Evolutionary conservation across 92 coral and sea anemone genomes (phyloP).

Genomic region (Parazoanthus swiftii): DNA sequence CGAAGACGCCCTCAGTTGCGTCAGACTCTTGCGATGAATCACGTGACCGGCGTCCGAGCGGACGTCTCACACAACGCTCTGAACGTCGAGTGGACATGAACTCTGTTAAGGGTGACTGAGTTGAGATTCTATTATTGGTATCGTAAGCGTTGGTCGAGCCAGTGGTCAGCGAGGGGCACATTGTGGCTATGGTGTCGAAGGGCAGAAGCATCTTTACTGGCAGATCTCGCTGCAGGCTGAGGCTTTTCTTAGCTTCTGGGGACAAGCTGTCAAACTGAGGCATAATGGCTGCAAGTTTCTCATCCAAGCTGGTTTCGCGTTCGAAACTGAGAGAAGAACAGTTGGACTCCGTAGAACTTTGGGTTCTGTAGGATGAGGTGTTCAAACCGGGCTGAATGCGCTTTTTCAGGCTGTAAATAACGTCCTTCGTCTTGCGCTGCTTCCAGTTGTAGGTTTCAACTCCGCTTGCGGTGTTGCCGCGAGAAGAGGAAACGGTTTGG

Average conservation of each 20-base stretch:
- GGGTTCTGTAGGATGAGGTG: not conserved
- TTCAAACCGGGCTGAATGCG: conserved; percentile 51
- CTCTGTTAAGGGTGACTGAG: not conserved
- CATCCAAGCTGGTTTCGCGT: conserved; percentile 60
- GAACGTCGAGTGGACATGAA: conserved; percentile 12
- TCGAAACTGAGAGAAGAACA: conserved; percentile 4
- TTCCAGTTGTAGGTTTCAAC: conserved; percentile 78
- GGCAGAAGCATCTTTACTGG: conserved; percentile 57
- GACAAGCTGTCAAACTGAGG: conserved; percentile 72
- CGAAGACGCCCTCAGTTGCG: not conserved
- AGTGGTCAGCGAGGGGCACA: conserved; percentile 54
- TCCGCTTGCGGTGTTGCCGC: conserved; percentile 36
- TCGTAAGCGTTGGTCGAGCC: not conserved
- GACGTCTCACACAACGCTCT: not conserved
- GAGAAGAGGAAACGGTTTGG: not conserved
- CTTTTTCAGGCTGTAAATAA: conserved; percentile 79
- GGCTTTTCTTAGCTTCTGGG: conserved; percentile 57
- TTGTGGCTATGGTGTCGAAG: conserved; percentile 52
- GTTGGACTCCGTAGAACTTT: conserved; percentile 26
- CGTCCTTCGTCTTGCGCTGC: conserved; percentile 66
- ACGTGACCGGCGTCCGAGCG: not conserved
- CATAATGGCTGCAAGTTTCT: conserved; percentile 62
- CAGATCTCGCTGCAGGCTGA: conserved; percentile 62
- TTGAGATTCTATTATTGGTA: not conserved
- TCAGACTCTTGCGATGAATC: conserved; percentile 2